A percentile compares a stretch with the other conserved stretches of the same genome.
Evolutionary conservation across 2,888 invertebrate genomes (phyloP).

Genomic region (Pammene fasciana): DNA sequence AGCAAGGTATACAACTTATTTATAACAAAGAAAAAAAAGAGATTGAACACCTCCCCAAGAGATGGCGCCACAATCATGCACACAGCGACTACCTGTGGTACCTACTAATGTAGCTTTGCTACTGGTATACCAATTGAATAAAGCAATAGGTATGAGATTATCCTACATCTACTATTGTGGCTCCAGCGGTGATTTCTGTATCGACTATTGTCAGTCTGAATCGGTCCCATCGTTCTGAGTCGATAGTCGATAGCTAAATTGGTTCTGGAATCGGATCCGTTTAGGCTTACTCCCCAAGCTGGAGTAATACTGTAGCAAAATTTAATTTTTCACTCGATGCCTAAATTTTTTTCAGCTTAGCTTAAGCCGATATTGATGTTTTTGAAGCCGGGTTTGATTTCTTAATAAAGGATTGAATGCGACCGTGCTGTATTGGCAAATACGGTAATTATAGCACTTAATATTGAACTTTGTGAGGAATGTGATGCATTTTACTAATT

Average conservation of each 20-base stretch:
- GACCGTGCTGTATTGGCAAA: too few species aligned
- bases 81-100: too few species aligned
- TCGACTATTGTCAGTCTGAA: slow-evolving; percentile 22
- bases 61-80: too few species aligned
- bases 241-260: slow-evolving; percentile 41
- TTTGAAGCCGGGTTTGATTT: slow-evolving; percentile 42
- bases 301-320: slow-evolving; percentile 56
- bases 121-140: not conserved
- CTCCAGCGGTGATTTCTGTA: slow-evolving; percentile 19
- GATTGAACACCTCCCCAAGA: too few species aligned
- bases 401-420: slow-evolving; percentile 1
- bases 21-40: too few species aligned
- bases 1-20: too few species aligned
- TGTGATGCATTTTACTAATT: too few species aligned
- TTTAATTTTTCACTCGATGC: slow-evolving; percentile 63
- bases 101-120: not conserved
- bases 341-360: slow-evolving; percentile 60
- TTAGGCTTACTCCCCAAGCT: slow-evolving; percentile 52
- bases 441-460: too few species aligned
- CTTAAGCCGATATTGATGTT: slow-evolving; percentile 51
- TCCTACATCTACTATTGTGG: not conserved
- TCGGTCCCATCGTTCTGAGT: slow-evolving; percentile 29
- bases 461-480: too few species aligned
- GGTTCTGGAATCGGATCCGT: slow-evolving; percentile 46
- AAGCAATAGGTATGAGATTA: slow-evolving; percentile 5